These are phyloP conservation scores for Zelostemma sp. DNA, from an alignment of 1,140 invertebrate genomes.

Conservation along the genomic window DNA sequence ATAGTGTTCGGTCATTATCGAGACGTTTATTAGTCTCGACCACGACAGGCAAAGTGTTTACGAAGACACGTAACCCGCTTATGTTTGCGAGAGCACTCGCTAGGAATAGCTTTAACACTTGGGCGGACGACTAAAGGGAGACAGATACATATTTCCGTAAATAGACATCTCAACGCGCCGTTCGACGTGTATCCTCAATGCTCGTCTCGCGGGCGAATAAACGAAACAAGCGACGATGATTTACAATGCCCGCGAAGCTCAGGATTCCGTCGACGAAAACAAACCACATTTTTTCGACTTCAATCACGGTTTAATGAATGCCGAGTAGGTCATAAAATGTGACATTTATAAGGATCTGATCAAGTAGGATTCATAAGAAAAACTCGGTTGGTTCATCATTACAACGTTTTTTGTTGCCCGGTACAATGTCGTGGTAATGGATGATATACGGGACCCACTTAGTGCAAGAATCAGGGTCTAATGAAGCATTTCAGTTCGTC, in stretches of 20 bases:
- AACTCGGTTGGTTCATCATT: not conserved
- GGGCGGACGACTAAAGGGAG: slow-evolving; percentile 27
- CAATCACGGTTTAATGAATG: not conserved
- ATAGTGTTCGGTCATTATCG: slow-evolving; percentile 51
- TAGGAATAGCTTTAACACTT: slow-evolving; percentile 53
- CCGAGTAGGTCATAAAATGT: not conserved
- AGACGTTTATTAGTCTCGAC: slow-evolving; percentile 52
- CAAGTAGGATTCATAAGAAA: not conserved
- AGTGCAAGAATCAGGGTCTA: slow-evolving; percentile 47
- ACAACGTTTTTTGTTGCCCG: slow-evolving; percentile 1
- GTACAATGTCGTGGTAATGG: slow-evolving; percentile 46
- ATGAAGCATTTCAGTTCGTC: slow-evolving; percentile 47
- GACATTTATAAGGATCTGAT: not conserved
- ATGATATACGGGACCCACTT: slow-evolving; percentile 44
- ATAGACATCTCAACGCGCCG: slow-evolving; percentile 31
- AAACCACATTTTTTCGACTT: not conserved
- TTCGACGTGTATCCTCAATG: not conserved
- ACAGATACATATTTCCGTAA: slow-evolving; percentile 40
- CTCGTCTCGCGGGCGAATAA: not conserved
- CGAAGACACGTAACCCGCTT: slow-evolving; percentile 22
- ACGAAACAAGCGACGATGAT: not conserved
- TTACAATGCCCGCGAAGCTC: not conserved
- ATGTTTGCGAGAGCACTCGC: slow-evolving; percentile 34
- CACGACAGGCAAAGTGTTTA: slow-evolving; percentile 31
- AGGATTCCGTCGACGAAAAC: not conserved